These are phyloP conservation scores for Macrostomum lignano DNA, from an alignment of 1,140 invertebrate species.

Conservation along the genomic window DNA sequence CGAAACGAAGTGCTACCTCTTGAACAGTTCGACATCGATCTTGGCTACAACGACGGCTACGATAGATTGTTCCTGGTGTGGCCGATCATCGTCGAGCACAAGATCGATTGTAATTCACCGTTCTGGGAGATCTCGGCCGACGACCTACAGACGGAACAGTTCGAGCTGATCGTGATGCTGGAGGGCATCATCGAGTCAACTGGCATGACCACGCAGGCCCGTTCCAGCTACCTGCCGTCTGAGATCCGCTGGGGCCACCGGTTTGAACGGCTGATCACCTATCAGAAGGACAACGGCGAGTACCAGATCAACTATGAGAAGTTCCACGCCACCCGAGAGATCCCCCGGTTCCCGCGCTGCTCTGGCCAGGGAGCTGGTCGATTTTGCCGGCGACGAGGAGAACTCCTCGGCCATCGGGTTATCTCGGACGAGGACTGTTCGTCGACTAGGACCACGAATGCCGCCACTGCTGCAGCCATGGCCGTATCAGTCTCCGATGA, in stretches of 20 bases:
- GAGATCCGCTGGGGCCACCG: constrained; percentile 81
- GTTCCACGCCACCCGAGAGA: too few relatives aligned
- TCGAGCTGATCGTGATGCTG: constrained; percentile 11
- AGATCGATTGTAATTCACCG: constrained; percentile 52
- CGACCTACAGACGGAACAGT: constrained; percentile 39
- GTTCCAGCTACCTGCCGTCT: constrained; percentile 32
- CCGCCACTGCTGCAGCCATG: too few relatives aligned
- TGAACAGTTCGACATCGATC: constrained; percentile 24
- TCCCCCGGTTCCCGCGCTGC: constrained; percentile 78
- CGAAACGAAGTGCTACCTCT: constrained; percentile 30
- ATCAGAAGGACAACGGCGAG: constrained; percentile 53
- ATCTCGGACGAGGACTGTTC: too few relatives aligned
- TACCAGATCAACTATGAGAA: constrained; percentile 75
- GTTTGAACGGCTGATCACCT: constrained; percentile 61
- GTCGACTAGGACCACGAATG: too few relatives aligned
- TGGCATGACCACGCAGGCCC: constrained; percentile 28
- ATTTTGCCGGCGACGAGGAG: too few relatives aligned
- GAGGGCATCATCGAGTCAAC: constrained; percentile 24
- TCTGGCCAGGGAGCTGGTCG: too few relatives aligned
- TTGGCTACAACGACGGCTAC: constrained; percentile 50
- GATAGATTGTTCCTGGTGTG: constrained; percentile 59
- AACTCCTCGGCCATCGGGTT: too few relatives aligned
- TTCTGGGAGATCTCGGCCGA: constrained; percentile 58
- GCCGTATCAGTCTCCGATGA: too few relatives aligned
- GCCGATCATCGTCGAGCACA: constrained; percentile 49